phyloP scores from a whole-genome alignment of 2,797 vertebrate species.

The Florisuga fusca region DNA sequence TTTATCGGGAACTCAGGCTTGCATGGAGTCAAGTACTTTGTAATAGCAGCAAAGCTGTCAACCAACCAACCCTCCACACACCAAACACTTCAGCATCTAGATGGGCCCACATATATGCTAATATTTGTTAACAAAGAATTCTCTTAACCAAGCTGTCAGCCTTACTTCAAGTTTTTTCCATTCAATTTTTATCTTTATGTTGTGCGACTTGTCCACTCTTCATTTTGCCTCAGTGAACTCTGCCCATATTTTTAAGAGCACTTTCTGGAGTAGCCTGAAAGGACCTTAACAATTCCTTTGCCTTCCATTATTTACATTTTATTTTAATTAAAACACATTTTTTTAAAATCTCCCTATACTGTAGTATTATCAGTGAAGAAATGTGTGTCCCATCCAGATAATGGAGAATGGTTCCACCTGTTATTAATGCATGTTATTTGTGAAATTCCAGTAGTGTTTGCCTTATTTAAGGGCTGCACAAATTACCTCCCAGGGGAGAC shows the following conservation, averaged over 20 bases:
- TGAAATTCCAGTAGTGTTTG: conserved; percentile 10
- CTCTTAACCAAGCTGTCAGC: not conserved
- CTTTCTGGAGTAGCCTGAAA: not conserved
- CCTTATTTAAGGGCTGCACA: not conserved
- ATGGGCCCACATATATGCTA: not conserved
- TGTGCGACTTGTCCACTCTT: not conserved
- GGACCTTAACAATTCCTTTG: not conserved
- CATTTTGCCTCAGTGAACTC: not conserved
- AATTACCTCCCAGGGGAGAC: not conserved
- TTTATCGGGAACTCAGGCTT: not conserved
- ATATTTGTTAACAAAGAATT: not conserved
- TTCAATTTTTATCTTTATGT: not conserved
- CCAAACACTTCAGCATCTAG: not conserved
- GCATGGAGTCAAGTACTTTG: not conserved
- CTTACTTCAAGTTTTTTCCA: not conserved
- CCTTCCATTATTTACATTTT: not conserved
- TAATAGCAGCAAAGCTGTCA: not conserved
- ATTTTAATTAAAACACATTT: not conserved
- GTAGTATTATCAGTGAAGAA: not conserved
- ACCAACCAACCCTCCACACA: not conserved
- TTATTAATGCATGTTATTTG: not conserved
- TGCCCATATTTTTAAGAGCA: not conserved
- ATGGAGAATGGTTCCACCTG: not conserved
- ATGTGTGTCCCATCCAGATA: not conserved
- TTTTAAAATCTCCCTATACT: not conserved